Conservation (phyloP, 2,113 vertebrate species). For the Sinocyclocheilus anophthalmus region DNA sequence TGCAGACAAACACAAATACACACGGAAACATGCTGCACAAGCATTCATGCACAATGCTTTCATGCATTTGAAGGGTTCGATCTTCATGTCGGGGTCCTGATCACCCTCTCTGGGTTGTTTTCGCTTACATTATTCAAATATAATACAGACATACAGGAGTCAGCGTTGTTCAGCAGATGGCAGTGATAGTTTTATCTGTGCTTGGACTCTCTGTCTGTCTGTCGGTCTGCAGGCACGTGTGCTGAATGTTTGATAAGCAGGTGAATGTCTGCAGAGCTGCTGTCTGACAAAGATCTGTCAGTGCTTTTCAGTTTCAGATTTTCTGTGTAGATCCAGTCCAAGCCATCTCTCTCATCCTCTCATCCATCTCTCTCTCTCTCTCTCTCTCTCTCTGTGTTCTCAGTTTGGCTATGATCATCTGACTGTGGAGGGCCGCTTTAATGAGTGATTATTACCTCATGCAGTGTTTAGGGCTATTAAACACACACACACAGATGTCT, state of each 20-base stretch:
- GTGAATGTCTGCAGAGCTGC: not conserved
- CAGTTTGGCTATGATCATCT: conserved; percentile 3
- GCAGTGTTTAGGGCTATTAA: not conserved
- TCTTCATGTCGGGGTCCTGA: not conserved
- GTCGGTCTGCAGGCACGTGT: not conserved
- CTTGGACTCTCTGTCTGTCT: not conserved
- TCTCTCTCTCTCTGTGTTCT: not conserved
- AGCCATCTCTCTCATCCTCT: too few relatives aligned
- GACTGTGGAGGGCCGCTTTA: not conserved
- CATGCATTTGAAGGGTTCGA: not conserved
- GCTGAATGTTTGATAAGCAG: conserved; percentile 13
- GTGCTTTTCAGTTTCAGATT: not conserved
- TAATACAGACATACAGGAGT: not conserved
- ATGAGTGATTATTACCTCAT: not conserved
- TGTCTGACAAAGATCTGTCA: not conserved
- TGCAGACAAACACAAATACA: not conserved
- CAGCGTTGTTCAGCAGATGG: not conserved
- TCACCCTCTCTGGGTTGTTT: not conserved
- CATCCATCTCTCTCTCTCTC: too few relatives aligned
- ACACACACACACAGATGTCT: not conserved
- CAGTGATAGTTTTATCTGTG: not conserved
- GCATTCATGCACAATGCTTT: not conserved
- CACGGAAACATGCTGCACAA: too few relatives aligned
- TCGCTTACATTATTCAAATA: not conserved
- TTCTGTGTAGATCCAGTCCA: not conserved